Conservation (phyloP, 2,888 invertebrate species). For the Criorhina ranunculi region DNA sequence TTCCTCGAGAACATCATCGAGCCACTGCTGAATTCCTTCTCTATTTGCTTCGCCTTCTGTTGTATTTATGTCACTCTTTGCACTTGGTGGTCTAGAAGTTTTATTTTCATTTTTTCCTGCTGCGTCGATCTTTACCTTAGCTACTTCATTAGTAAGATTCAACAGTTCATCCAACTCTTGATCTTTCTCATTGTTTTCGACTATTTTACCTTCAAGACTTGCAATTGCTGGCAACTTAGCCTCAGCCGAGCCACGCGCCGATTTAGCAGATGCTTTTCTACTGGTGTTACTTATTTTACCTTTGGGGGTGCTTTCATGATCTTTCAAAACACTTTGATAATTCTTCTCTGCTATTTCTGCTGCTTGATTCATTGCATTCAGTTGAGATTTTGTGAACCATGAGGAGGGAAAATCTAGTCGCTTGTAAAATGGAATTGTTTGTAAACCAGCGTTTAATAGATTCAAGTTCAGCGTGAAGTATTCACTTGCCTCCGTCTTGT, state of each 20-base stretch:
- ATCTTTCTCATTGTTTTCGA: conserved; percentile 49
- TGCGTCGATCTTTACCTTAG: conserved; percentile 61
- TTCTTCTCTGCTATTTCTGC: conserved; percentile 81
- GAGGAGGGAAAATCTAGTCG: conserved; percentile 83
- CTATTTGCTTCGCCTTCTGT: conserved; percentile 66
- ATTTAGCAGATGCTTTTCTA: conserved; percentile 72
- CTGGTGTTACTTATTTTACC: conserved; percentile 74
- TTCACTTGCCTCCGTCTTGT: conserved; percentile 81
- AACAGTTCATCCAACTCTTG: conserved; percentile 83
- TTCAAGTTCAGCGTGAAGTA: conserved; percentile 84
- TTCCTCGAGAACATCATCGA: conserved; percentile 83
- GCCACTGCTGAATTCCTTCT: conserved; percentile 83
- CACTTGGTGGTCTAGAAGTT: conserved; percentile 41
- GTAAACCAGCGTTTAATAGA: conserved; percentile 83
- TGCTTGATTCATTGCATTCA: conserved; percentile 80
- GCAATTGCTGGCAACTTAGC: conserved; percentile 19
- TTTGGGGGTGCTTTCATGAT: conserved; percentile 78
- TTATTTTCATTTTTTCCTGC: conserved; percentile 28
- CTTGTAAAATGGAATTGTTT: conserved; percentile 85
- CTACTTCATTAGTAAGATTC: conserved; percentile 79
- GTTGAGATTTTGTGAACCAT: conserved; percentile 83
- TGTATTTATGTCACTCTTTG: conserved; percentile 25
- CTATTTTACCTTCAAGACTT: neutral
- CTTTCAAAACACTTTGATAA: conserved; percentile 80
- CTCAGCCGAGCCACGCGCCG: conserved; percentile 43